Base-by-base conservation (phyloP, 2,797 vertebrate genomes). In the Pseudochirops cupreus region DNA sequence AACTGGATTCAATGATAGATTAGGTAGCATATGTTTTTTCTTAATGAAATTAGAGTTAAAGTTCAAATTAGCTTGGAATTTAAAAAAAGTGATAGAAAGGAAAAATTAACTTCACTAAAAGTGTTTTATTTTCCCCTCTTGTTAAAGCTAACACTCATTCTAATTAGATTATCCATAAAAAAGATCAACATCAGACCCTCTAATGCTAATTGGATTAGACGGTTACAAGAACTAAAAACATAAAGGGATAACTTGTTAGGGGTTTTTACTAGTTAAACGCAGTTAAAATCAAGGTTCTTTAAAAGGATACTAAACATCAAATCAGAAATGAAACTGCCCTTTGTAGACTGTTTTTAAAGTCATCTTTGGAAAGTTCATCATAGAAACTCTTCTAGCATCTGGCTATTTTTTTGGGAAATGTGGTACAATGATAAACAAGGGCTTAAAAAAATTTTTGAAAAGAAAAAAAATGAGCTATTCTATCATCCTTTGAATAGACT, bases 401-500 rank as follows among this genome's bases (percentile, higher is more conserved):
- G n/a, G n/a, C 87, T 92, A 1, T 0, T 94, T 1, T 94, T 92
- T 62, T 46, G 56, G 95, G 58, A 93, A 56, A 91, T 3, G 6
- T 24, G 62, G 91, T 0, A 1, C 53, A 93, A 31, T 5, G 95
- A 55, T 95, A 94, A 58, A 62, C 2, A 56, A 82, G 1, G 93
- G 21, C 96, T 96, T 95, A 96, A 67, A 93, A 58, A 92, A 5
- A 0, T 24, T 94, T 58, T 97, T 18, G 0, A 55, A 55, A 94
- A 92, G 91, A 95, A 96, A 95, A 95, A 97, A 96, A 33, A 29
- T 56, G 93, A 54, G 21, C 58, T 29, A 59, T 29, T 29, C 28
- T 29, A 29, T 11, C 28, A 59, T 59, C 58, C 18, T 57, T 57
- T 26, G 21, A 57, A 21, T 57, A 57, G 55, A 56, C 55, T 13